Conservation (phyloP, 2,797 vertebrate genomes). For the Oreochromis grahami region DNA sequence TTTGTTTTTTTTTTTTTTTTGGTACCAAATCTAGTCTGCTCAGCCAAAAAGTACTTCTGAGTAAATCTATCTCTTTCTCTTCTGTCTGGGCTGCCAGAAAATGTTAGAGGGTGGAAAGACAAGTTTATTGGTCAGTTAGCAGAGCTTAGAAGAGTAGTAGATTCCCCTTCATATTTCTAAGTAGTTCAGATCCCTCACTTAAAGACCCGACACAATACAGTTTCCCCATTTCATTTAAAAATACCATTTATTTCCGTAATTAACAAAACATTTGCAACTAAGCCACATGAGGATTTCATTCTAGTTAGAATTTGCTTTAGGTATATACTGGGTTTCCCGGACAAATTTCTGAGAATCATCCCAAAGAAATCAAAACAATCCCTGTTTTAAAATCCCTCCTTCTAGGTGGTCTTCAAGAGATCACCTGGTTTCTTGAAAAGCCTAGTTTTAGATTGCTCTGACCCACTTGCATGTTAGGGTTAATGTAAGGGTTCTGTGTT, state of each 20-base stretch:
- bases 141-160: not conserved
- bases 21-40: slow-evolving; percentile 10
- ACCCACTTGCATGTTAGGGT: not conserved
- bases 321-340: not conserved
- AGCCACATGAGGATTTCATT: not conserved
- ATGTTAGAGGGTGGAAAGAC: not conserved
- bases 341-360: not conserved
- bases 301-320: not conserved
- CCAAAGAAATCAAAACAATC: not conserved
- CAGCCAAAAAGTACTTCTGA: slow-evolving; percentile 14
- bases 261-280: not conserved
- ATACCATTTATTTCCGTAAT: not conserved
- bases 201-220: not conserved
- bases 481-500: not conserved
- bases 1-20: not conserved
- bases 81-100: not conserved
- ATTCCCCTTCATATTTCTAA: not conserved
- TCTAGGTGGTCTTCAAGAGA: not conserved
- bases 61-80: slow-evolving; percentile 10
- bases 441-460: not conserved
- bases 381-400: not conserved
- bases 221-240: not conserved
- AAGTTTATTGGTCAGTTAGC: not conserved
- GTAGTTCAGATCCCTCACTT: not conserved
- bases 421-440: not conserved